Percentiles rank a stretch among this genome's conserved stretches.
Evolutionary conservation across 2,888 invertebrate genomes (phyloP).

Genomic region (Eulithis prunata): DNA sequence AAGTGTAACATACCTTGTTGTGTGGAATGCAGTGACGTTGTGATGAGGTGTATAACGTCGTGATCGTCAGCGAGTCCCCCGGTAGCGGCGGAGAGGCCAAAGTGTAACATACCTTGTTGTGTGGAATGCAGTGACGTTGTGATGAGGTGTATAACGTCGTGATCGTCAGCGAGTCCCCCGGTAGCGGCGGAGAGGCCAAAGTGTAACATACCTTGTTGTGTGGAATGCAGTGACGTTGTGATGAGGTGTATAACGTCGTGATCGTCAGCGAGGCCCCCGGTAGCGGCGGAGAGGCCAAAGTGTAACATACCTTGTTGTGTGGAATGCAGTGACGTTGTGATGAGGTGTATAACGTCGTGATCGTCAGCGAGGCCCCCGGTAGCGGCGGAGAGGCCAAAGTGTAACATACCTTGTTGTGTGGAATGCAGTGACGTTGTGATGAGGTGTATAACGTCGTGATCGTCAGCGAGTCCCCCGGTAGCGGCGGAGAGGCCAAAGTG

Average conservation of each 20-base stretch:
- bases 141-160: slow-evolving; percentile 96
- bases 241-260: slow-evolving; percentile 98
- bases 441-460: slow-evolving; percentile 98
- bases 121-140: slow-evolving; percentile 90
- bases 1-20: too few relatives aligned
- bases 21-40: slow-evolving; percentile 89
- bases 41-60: slow-evolving; percentile 96
- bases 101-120: too few relatives aligned
- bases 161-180: slow-evolving; percentile 96
- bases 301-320: too few relatives aligned
- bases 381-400: slow-evolving; percentile 97
- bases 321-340: slow-evolving; percentile 91
- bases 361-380: slow-evolving; percentile 97
- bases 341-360: slow-evolving; percentile 97
- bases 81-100: slow-evolving; percentile 98
- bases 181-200: slow-evolving; percentile 99
- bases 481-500: slow-evolving; percentile 98
- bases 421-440: slow-evolving; percentile 92
- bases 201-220: too few relatives aligned
- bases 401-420: too few relatives aligned
- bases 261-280: slow-evolving; percentile 96
- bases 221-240: slow-evolving; percentile 90
- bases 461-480: slow-evolving; percentile 96
- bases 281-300: slow-evolving; percentile 98
- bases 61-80: slow-evolving; percentile 97